These are phyloP conservation scores for Poeciliopsis turneri DNA, from an alignment of 2,797 vertebrate species.

Conservation along the genomic window DNA sequence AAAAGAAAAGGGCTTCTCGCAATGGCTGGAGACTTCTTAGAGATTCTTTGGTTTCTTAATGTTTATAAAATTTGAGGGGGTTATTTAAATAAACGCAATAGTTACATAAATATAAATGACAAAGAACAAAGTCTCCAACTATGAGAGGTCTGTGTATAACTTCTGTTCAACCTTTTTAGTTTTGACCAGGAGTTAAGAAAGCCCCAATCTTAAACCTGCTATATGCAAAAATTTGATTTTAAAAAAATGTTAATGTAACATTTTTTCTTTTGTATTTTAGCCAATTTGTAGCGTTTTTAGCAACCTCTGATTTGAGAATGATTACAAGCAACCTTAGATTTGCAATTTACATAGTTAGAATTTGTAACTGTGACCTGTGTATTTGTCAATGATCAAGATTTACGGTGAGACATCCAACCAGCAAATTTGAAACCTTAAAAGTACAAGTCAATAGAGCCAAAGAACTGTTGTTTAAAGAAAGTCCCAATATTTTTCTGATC, in stretches of 20 bases:
- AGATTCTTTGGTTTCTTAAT: slow-evolving; percentile 18
- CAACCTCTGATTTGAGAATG: background rate
- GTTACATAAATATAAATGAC: background rate
- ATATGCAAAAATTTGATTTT: background rate
- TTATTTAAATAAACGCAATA: background rate
- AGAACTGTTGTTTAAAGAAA: no score
- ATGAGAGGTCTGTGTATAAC: background rate
- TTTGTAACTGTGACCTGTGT: background rate
- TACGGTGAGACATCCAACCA: background rate
- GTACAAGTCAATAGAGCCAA: no score
- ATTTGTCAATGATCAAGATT: background rate
- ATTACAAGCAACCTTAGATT: background rate
- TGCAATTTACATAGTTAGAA: background rate
- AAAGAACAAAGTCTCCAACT: background rate
- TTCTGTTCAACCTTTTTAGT: background rate
- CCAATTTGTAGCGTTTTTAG: background rate
- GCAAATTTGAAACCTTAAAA: background rate
- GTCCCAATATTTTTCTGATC: no score
- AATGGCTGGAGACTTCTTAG: slow-evolving; percentile 26
- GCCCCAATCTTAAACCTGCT: background rate
- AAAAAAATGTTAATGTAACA: no score
- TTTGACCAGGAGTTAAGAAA: background rate
- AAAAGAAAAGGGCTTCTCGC: slow-evolving; percentile 24
- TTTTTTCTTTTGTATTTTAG: background rate
- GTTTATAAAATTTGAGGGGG: background rate